phyloP scores from a whole-genome alignment of 1,140 invertebrate genomes.

The Formica exsecta region DNA sequence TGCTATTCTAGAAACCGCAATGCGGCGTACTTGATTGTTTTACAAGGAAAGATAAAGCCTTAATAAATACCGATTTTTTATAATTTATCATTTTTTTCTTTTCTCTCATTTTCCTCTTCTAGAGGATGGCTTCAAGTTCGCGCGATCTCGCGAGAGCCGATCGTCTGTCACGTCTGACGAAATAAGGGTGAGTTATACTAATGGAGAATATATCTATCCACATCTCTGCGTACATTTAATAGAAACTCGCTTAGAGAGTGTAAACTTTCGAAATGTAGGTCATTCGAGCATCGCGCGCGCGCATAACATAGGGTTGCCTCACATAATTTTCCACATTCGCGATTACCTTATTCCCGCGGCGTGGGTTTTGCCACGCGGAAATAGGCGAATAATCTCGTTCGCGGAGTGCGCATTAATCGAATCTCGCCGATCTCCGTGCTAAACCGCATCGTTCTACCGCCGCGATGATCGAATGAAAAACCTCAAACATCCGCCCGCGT shows the following conservation, averaged over 20 bases:
- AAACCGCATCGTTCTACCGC: slow-evolving; percentile 40
- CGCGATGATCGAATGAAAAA: slow-evolving; percentile 31
- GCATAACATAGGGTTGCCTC: not conserved
- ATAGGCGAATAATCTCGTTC: slow-evolving; percentile 57
- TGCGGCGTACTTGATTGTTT: not conserved
- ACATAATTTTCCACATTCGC: slow-evolving; percentile 14
- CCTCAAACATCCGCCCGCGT: slow-evolving; percentile 42
- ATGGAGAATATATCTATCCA: slow-evolving; percentile 8
- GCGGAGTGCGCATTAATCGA: slow-evolving; percentile 17
- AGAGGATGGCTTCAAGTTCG: not conserved
- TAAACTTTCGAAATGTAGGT: slow-evolving; percentile 41
- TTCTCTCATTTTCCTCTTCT: not conserved
- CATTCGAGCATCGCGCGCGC: slow-evolving; percentile 24
- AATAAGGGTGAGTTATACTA: slow-evolving; percentile 17
- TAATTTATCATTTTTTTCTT: slow-evolving; percentile 10
- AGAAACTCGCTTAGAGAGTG: slow-evolving; percentile 19
- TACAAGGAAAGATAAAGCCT: slow-evolving; percentile 12
- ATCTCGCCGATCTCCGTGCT: not conserved
- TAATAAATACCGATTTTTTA: slow-evolving; percentile 43
- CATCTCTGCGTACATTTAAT: not conserved
- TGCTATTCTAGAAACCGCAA: slow-evolving; percentile 6
- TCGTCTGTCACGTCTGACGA: not conserved
- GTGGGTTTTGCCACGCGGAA: slow-evolving; percentile 35
- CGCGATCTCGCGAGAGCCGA: not conserved
- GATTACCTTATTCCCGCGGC: slow-evolving; percentile 4